Conservation (phyloP, 2,113 vertebrate species). For the Phylloscopus whistleri region DNA sequence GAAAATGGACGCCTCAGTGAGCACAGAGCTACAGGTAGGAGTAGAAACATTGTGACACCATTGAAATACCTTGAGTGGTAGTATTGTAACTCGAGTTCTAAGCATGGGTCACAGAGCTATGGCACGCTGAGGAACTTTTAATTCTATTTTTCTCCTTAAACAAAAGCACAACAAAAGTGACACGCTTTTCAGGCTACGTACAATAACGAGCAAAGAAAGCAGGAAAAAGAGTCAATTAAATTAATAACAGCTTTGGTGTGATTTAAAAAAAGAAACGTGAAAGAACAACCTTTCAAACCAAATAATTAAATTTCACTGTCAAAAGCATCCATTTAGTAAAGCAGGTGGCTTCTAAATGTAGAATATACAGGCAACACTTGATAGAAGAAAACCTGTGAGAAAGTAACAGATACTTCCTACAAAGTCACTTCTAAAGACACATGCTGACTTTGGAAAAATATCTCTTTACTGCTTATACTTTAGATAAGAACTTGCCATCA, state of each 20-base stretch:
- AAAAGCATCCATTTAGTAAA: background rate
- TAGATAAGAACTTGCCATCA: background rate
- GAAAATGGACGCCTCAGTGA: background rate
- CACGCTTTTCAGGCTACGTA: background rate
- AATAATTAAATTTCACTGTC: background rate
- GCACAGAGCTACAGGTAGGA: background rate
- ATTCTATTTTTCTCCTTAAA: background rate
- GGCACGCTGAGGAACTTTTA: background rate
- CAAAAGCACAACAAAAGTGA: background rate
- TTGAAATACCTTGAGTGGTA: background rate
- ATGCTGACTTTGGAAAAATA: background rate
- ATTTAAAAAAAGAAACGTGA: background rate
- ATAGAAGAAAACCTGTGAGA: background rate
- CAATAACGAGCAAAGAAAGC: background rate
- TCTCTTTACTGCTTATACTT: background rate
- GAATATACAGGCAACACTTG: background rate
- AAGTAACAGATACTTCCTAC: background rate
- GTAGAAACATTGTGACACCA: background rate
- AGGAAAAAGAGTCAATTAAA: background rate
- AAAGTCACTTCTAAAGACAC: background rate
- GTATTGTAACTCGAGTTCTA: background rate
- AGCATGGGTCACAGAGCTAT: background rate
- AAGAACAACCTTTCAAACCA: background rate
- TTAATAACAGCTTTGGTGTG: background rate
- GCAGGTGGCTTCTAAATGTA: background rate